Base-by-base conservation (phyloP, 2,888 invertebrate genomes). In the Prosopocoilus inquinatus region DNA sequence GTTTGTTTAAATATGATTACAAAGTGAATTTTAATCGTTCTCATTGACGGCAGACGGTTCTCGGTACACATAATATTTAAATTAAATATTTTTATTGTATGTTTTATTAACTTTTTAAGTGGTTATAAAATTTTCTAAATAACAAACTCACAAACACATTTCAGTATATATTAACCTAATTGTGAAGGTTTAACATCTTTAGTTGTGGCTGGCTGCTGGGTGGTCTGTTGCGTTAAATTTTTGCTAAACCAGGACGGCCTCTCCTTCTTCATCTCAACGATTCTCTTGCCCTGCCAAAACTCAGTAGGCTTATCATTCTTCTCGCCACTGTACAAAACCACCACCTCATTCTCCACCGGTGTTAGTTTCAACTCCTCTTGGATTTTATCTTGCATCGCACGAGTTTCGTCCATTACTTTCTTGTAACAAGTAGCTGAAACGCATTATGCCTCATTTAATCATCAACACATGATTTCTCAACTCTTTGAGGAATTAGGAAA, bases 181-280 rank as follows among this genome's bases (percentile, higher is more conserved):
- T 89, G 83, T 43, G 84, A 83, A 34, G 90, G 89, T 74, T 90
- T 89, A 0, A 89, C 84, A 75, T 90, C 88, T 61, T 83, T 87
- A n/a, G 84, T 83, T 34, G 82, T 79, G 0, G 89, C 84, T 38
- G 86, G 82, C 61, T 86, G 82, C 65, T 89, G 86, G 12, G 91
- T 90, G 1, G 89, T 84, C 71, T 87, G 86, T 70, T 94, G 88
- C 13, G 94, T 76, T 47, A 96, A 80, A 78, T 94, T 93, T 67
- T 86, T 87, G 63, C 89, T 87, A 71, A 95, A 96, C 94, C 95
- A 96, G 38, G 84, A 77, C 3, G 96, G 96, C 59, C 95, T 82
- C 53, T 88, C 84, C 73, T 91, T 94, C 45, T 89, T 81, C 82
- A 94, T 84, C 80, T 96, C 94, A 11, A 96, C 85, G 59, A 96